These are phyloP conservation scores for Mellilla xanthometata DNA, from an alignment of 2,888 invertebrate genomes.

Conservation along the genomic window DNA sequence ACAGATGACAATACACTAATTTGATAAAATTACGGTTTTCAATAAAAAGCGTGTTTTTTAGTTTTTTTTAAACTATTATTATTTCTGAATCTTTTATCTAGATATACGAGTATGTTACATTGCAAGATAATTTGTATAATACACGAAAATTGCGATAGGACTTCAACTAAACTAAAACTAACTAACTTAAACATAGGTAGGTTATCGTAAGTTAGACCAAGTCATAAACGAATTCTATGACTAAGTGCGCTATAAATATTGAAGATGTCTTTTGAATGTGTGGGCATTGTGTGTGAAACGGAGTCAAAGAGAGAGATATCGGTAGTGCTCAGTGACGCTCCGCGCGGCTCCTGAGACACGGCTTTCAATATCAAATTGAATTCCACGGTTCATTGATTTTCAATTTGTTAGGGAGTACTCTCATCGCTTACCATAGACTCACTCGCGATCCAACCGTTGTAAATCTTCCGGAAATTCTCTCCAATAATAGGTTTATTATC, in stretches of 20 bases:
- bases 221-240: constrained; percentile 19
- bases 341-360: constrained; percentile 71
- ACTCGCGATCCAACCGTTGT: constrained; percentile 62
- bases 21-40: no score
- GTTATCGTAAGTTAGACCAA: no score
- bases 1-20: no score
- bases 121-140: no score
- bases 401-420: constrained; percentile 79
- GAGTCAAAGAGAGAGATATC: constrained; percentile 70
- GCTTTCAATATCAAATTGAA: constrained; percentile 86
- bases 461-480: constrained; percentile 58
- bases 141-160: no score
- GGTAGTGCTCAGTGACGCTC: constrained; percentile 57
- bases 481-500: constrained; percentile 30
- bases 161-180: no score
- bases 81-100: no score
- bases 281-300: constrained; percentile 60
- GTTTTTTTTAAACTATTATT: no score
- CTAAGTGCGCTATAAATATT: constrained; percentile 34
- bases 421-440: constrained; percentile 73
- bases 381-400: constrained; percentile 86
- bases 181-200: no score
- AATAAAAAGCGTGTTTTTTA: no score
- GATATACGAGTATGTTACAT: no score
- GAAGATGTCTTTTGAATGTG: constrained; percentile 50